Base-by-base conservation (phyloP, 2,888 invertebrate genomes). In the Scrobipalpa costella region DNA sequence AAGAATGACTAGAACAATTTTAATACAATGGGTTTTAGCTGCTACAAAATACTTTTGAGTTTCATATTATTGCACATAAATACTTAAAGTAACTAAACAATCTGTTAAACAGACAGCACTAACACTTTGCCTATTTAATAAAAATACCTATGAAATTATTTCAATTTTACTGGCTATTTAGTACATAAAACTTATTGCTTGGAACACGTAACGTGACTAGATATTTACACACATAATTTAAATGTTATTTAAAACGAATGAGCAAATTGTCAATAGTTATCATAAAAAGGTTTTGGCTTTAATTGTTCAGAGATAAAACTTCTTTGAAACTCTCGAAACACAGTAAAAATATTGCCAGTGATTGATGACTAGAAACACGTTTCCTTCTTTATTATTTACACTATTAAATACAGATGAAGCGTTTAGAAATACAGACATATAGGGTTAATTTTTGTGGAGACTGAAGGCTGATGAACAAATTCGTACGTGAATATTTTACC, bases 111-210 rank as follows among this genome's bases (percentile, higher is more conserved):
- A 62, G 62, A 61, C 7, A 40, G 57, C 60, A 52, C 15, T 36
- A 61, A 49, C 15, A 40, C 33, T 50, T 21, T 52, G 21, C 9
- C 19, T 17, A 13, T 17, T 15, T 58, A 34, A 61, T 49, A 49
- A 47, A 9, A 44, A 44, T 44, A 49, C 49, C 13, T 38, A 44
- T 58, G 49, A 13, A 34, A n/a, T 34, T 34, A 55, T 19, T 27
- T 27, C 11, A 7, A 50, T 27, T 19, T 55, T 33, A 34, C 13
- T 34, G 13, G n/a, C 49, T 57, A 55, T 58, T 63, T 63, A 61
- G 15, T 61, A 68, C 62, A 66, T 63, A 17, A 74, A 77, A 75
- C 74, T 84, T 89, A 89, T 89, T 89, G 89, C 89, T 89, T 88
- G 78, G 73, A 77, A 89, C 88, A 88, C 88, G 89, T 88, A 34